These are phyloP conservation scores for Epistrophella euchroma DNA, from an alignment of 2,888 invertebrate species.

Conservation along the genomic window DNA sequence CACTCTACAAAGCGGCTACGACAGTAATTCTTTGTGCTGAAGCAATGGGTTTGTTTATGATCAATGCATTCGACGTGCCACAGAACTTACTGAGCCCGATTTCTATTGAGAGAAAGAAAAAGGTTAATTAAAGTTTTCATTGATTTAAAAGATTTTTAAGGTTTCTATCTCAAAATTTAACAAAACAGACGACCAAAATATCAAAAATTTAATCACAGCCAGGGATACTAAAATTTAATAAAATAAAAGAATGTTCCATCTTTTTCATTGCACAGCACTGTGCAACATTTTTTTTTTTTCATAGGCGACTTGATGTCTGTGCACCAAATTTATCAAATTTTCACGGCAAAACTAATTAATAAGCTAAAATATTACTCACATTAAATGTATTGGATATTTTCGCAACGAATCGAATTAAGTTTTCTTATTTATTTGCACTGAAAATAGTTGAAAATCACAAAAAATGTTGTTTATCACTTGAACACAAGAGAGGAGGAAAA, in stretches of 20 bases:
- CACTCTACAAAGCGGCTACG: neutral
- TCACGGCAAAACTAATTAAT: slow-evolving; percentile 36
- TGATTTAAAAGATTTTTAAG: neutral
- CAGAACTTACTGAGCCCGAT: slow-evolving; percentile 28
- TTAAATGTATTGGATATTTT: slow-evolving; percentile 44
- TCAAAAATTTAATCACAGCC: slow-evolving; percentile 52
- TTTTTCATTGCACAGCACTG: slow-evolving; percentile 44
- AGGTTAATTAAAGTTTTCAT: slow-evolving; percentile 1
- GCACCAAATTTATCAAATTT: slow-evolving; percentile 52
- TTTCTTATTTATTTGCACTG: slow-evolving; percentile 58
- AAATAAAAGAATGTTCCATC: slow-evolving; percentile 12
- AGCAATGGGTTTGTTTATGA: slow-evolving; percentile 62
- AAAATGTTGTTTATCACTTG: slow-evolving; percentile 73
- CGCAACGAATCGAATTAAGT: slow-evolving; percentile 50
- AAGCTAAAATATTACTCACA: slow-evolving; percentile 62
- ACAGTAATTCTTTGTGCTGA: slow-evolving; percentile 54
- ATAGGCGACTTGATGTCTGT: slow-evolving; percentile 72
- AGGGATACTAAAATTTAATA: slow-evolving; percentile 42
- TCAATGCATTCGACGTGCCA: slow-evolving; percentile 46
- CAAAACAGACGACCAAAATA: neutral
- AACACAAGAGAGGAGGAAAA: slow-evolving; percentile 68
- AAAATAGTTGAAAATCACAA: slow-evolving; percentile 58
- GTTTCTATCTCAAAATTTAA: neutral
- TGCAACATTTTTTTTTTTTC: slow-evolving; percentile 50
- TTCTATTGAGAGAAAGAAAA: slow-evolving; percentile 27